Base-by-base conservation (phyloP, 1,140 invertebrate species). In the Procambarus clarkii region DNA sequence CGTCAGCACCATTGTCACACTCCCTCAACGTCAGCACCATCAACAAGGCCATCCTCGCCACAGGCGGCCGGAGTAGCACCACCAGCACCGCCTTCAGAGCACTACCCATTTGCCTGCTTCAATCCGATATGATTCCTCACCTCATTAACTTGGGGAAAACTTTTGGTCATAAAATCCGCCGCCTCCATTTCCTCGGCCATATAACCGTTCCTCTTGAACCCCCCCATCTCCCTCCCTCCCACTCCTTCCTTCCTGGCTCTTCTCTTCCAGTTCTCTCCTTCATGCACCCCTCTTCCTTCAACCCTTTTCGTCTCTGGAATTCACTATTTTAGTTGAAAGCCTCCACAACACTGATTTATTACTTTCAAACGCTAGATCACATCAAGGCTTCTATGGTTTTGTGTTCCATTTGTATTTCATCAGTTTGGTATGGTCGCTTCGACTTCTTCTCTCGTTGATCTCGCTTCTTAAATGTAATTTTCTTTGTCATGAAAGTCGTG, bases 61-160 rank as follows among this genome's bases (percentile, higher is more conserved):
- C 50, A 34, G 7, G 69, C 69, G 7, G 5, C 0, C 4, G 34
- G n/a, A 74, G 69, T 24, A 74, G 69, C 69, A 24, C 69, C 69
- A 74, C 34, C 69, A 74, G 11, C n/a, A 74, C 18, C 69, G n/a
- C 69, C 24, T 5, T 21, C 21, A 24, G n/a, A 34, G 24, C 21
- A 2, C 60, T 15, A 5, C 60, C 21, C 69, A 24, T 24, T 24
- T 24, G n/a, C 24, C n/a, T 34, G 5, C n/a, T 74, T n/a, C 24
- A 74, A 74, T 74, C 69, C 69, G 69, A 74, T 74, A 74, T 74
- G 69, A 74, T 74, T 74, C 69, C 69, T 74, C 24, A 34, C n/a
- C n/a, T 74, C 69, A 34, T 74, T 74, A 74, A 74, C 69, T 24
- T 8, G 7, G 69, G 24, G 34, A n/a, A 74, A 74, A 74, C 69